Base-by-base conservation (phyloP, 2,888 invertebrate genomes). In the Diloba caeruleocephala region DNA sequence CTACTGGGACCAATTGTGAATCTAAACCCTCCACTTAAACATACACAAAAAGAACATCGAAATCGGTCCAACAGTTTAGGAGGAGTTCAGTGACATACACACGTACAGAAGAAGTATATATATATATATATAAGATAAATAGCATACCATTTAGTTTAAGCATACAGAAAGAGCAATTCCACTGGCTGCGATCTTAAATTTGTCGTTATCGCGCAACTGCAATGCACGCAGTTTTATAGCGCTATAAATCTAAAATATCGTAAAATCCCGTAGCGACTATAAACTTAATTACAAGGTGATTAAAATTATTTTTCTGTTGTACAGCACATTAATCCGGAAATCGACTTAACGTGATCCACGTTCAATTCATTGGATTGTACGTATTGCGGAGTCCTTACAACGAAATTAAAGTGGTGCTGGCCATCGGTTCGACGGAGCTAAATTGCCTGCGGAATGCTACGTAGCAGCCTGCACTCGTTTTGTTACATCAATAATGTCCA, bases 291-390 rank as follows among this genome's bases (percentile, higher is more conserved):
- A 59, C 33, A 48, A 41, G 44, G 26, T 49, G 45, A 43, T 57
- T 48, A 61, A 62, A 58, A 58, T 63, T 63, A 56, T 64, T 63
- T 60, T 57, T 57, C 64, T 64, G 54, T 45, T 62, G 57, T 49
- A 51, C 62, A 67, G 43, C 56, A 69, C 65, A 68, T 60, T 74
- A 75, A 77, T 76, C 60, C 70, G 43, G 36, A 56, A 72, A 60
- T 70, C 68, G 61, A 78, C 71, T 74, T 71, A 76, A 67, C 62
- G 45, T 48, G 62, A 66, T 71, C 64, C 57, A 60, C 60, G 63
- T 67, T 73, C 68, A 71, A 72, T 74, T 73, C 70, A 77, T 69
- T 59, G 62, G 55, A 55, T 74, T 64, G 61, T 53, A 42, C 51
- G 66, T 62, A 64, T 58, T 62, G 71, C 45, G 51, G 56, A 63